Conservation (phyloP, 37 sponge, comb jelly and placozoan species). For the Cliona cf. orientalis region DNA sequence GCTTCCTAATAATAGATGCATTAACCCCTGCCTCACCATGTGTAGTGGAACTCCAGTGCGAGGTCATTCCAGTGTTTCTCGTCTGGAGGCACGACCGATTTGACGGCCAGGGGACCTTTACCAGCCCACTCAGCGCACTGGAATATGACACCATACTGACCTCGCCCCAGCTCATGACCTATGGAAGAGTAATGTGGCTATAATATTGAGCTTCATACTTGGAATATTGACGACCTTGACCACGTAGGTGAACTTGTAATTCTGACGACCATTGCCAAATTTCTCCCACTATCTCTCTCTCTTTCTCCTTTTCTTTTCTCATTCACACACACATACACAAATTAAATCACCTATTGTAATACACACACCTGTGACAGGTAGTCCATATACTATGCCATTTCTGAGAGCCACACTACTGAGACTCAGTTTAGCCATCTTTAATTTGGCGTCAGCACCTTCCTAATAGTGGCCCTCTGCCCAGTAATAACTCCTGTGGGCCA, state of each 20-base stretch:
- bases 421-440: slow-evolving; percentile 85
- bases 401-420: slow-evolving; percentile 81
- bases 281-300: no score
- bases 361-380: slow-evolving; percentile 84
- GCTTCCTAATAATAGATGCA: no score
- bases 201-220: no score
- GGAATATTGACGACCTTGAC: no score
- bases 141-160: slow-evolving; percentile 99
- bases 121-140: slow-evolving; percentile 95
- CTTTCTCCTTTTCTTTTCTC: no score
- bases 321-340: no score
- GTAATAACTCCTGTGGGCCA: no score
- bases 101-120: slow-evolving; percentile 86
- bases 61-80: slow-evolving; percentile 99
- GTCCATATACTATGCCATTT: slow-evolving; percentile 87
- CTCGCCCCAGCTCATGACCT: slow-evolving; percentile 89
- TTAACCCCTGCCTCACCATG: slow-evolving; percentile 83
- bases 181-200: no score
- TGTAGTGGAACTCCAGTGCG: slow-evolving; percentile 98
- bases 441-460: no score
- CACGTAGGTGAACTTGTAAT: no score
- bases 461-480: slow-evolving; percentile 74
- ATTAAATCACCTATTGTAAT: no score
- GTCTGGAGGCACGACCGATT: slow-evolving; percentile 96
- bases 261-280: no score